Conservation (phyloP, 2,113 vertebrate genomes). For the Alethe castanea region DNA sequence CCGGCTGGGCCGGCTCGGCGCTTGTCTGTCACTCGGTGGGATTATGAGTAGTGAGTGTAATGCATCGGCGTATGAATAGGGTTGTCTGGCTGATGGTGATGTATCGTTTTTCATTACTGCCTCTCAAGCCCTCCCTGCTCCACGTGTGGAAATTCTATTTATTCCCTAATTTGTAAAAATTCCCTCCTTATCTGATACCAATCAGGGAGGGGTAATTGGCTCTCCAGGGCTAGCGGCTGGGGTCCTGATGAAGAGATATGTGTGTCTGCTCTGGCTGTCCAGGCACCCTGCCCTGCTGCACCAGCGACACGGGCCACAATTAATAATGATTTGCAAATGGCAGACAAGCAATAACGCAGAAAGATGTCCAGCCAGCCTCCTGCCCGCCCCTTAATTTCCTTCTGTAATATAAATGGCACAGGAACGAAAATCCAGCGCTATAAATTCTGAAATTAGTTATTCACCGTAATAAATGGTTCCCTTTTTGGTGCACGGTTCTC, state of each 20-base stretch:
- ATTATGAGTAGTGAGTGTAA: slow-evolving; percentile 97
- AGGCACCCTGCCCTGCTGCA: slow-evolving; percentile 76
- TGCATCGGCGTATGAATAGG: slow-evolving; percentile 95
- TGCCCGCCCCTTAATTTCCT: slow-evolving; percentile 84
- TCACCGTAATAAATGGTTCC: slow-evolving; percentile 79
- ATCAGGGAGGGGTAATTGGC: slow-evolving; percentile 98
- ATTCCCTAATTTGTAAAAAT: slow-evolving; percentile 99
- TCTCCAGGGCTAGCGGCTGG: slow-evolving; percentile 87
- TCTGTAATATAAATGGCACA: slow-evolving; percentile 81
- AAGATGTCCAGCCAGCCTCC: slow-evolving; percentile 82
- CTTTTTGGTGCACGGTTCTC: slow-evolving; percentile 49
- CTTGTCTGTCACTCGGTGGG: slow-evolving; percentile 81
- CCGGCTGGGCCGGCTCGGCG: neutral
- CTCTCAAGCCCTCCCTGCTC: slow-evolving; percentile 93
- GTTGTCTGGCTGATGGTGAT: slow-evolving; percentile 99
- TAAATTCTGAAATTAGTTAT: slow-evolving; percentile 88
- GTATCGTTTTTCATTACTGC: slow-evolving; percentile 99
- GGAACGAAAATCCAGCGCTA: slow-evolving; percentile 80
- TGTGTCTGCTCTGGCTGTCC: slow-evolving; percentile 80
- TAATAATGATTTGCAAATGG: slow-evolving; percentile 97
- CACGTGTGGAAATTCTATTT: slow-evolving; percentile 99
- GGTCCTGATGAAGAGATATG: slow-evolving; percentile 99
- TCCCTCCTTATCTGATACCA: slow-evolving; percentile 96
- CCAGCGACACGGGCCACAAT: slow-evolving; percentile 81
- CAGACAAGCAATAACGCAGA: slow-evolving; percentile 89